Percentiles rank a stretch among this genome's conserved stretches.
Conservation (phyloP, 2,888 invertebrate genomes). For the Agrilus biguttatus region DNA sequence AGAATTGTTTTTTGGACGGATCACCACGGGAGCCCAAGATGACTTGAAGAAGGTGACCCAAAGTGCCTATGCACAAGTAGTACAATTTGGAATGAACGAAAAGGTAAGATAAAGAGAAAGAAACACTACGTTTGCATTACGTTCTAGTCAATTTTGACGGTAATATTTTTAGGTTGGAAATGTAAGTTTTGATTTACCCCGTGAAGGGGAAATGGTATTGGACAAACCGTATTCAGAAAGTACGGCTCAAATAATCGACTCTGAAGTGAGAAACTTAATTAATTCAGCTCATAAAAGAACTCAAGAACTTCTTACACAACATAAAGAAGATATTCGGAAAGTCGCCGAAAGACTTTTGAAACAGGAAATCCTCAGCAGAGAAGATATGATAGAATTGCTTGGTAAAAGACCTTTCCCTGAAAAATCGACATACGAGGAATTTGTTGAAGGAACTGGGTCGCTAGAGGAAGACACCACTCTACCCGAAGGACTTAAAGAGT, state of each 20-base stretch:
- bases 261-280: conserved; percentile 74
- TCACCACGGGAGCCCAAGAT: conserved; percentile 98
- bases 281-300: conserved; percentile 69
- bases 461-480: conserved; percentile 91
- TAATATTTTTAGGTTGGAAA: conserved; percentile 44
- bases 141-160: no score
- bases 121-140: no score
- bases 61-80: conserved; percentile 94
- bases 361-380: conserved; percentile 87
- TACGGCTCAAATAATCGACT: conserved; percentile 91
- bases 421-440: conserved; percentile 98
- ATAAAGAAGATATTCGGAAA: conserved; percentile 78
- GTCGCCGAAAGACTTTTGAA: conserved; percentile 79
- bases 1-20: conserved; percentile 87
- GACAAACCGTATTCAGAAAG: conserved; percentile 97
- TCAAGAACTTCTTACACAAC: conserved; percentile 55
- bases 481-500: conserved; percentile 88
- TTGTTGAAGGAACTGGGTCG: conserved; percentile 96
- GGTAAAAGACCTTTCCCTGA: conserved; percentile 94
- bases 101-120: conserved; percentile 42
- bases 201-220: conserved; percentile 81
- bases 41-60: conserved; percentile 97
- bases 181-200: conserved; percentile 89
- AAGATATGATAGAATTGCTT: conserved; percentile 94
- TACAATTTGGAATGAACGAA: conserved; percentile 95